Percentiles rank a stretch among this genome's conserved stretches.
Conservation (phyloP, 2,888 invertebrate genomes). For the Julus scanicus region DNA sequence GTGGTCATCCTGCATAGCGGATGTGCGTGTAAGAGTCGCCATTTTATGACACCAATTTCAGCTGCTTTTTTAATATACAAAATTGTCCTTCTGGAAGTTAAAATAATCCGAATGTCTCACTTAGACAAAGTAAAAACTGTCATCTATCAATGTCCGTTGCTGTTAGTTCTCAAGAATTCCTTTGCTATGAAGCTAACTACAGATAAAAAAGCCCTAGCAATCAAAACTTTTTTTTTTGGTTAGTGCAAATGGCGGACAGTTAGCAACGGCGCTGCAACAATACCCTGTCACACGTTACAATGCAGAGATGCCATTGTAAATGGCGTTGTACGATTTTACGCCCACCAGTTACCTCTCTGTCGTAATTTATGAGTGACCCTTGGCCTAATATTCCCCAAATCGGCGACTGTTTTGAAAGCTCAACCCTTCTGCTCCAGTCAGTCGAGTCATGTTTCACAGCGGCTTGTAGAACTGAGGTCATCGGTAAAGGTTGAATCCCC, state of each 20-base stretch:
- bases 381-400: slow-evolving; percentile 28
- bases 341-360: slow-evolving; percentile 27
- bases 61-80: neutral
- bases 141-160: too few relatives aligned
- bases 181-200: too few relatives aligned
- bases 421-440: neutral
- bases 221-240: neutral
- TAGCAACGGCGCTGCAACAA: neutral
- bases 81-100: neutral
- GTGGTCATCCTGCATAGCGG: slow-evolving; percentile 14
- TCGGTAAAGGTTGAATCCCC: slow-evolving; percentile 27
- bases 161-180: too few relatives aligned
- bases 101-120: too few relatives aligned
- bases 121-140: too few relatives aligned
- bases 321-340: neutral
- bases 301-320: neutral
- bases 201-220: too few relatives aligned
- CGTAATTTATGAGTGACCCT: slow-evolving; percentile 34
- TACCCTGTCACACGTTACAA: neutral
- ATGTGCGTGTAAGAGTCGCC: slow-evolving; percentile 11
- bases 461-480: slow-evolving; percentile 35
- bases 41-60: slow-evolving; percentile 13
- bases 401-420: slow-evolving; percentile 2
- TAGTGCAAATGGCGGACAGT: neutral
- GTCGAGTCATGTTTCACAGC: neutral